Conservation (phyloP, 2,113 vertebrate species). For the Nansenia antarctica region DNA sequence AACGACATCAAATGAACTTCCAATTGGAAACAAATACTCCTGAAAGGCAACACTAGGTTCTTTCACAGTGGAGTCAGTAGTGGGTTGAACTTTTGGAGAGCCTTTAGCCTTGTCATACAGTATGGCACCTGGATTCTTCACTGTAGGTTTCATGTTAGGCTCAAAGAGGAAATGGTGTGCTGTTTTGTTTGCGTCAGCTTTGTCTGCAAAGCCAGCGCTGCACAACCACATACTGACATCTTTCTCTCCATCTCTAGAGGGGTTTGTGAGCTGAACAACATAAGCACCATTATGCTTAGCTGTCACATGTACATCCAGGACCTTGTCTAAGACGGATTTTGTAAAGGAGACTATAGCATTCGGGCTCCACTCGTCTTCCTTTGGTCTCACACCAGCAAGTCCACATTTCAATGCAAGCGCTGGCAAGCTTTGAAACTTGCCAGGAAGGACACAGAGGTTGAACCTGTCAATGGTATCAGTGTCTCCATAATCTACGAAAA, state of each 20-base stretch:
- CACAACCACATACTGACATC: slow-evolving; percentile 79
- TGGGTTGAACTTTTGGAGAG: slow-evolving; percentile 5
- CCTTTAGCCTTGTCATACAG: background rate
- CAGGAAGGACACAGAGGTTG: slow-evolving; percentile 75
- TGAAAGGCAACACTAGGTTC: slow-evolving; percentile 54
- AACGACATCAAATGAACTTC: slow-evolving; percentile 82
- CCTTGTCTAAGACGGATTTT: slow-evolving; percentile 79
- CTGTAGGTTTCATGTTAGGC: background rate
- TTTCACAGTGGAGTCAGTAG: background rate
- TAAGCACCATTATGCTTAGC: slow-evolving; percentile 67
- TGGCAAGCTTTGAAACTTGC: slow-evolving; percentile 77
- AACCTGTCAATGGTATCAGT: slow-evolving; percentile 67
- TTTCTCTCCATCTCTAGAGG: slow-evolving; percentile 70
- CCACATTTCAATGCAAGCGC: slow-evolving; percentile 81
- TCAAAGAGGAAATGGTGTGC: background rate
- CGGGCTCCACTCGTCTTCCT: slow-evolving; percentile 75
- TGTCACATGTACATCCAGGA: slow-evolving; percentile 72
- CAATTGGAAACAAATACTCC: slow-evolving; percentile 78
- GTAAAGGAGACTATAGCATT: slow-evolving; percentile 79
- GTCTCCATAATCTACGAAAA: slow-evolving; percentile 84
- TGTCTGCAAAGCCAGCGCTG: slow-evolving; percentile 71
- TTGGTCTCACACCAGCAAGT: slow-evolving; percentile 76
- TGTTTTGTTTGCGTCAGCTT: slow-evolving; percentile 46
- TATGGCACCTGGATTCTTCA: slow-evolving; percentile 11
- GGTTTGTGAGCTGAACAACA: slow-evolving; percentile 79